Conservation (phyloP, 2,888 invertebrate species). For the Hylaea fasciaria region DNA sequence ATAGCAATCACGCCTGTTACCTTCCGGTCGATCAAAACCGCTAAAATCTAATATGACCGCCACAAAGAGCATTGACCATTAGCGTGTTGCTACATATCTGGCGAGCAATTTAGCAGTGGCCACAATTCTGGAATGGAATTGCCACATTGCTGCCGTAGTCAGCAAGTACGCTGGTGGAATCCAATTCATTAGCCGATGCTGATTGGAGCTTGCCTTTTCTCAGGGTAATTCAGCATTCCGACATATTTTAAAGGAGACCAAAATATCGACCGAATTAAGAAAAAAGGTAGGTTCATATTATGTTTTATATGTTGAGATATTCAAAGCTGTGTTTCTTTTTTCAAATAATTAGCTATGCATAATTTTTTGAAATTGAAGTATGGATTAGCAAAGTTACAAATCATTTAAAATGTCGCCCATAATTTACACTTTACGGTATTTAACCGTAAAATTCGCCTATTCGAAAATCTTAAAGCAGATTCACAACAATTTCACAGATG, state of each 20-base stretch:
- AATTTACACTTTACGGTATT: background rate
- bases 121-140: background rate
- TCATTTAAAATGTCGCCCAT: background rate
- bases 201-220: conserved; percentile 37
- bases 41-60: conserved; percentile 22
- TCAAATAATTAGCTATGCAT: too few species aligned
- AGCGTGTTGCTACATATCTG: conserved; percentile 10
- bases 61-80: conserved; percentile 18
- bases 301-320: too few species aligned
- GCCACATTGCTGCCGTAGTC: background rate
- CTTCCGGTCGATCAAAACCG: conserved; percentile 3
- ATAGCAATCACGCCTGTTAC: too few species aligned
- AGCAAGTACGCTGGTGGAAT: conserved; percentile 4
- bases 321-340: too few species aligned
- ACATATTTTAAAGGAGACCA: too few species aligned
- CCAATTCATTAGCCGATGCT: conserved; percentile 47
- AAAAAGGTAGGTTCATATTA: too few species aligned
- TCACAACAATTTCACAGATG: conserved; percentile 73
- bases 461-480: conserved; percentile 56
- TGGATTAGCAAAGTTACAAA: background rate
- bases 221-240: background rate
- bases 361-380: too few species aligned
- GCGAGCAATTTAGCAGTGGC: conserved; percentile 3
- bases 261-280: too few species aligned
- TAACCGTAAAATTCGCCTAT: conserved; percentile 33